Evolutionary conservation across 2,888 invertebrate genomes (phyloP), one percentile per base, ranked within the genome.

Genomic region (Leptopilina syphax): DNA sequence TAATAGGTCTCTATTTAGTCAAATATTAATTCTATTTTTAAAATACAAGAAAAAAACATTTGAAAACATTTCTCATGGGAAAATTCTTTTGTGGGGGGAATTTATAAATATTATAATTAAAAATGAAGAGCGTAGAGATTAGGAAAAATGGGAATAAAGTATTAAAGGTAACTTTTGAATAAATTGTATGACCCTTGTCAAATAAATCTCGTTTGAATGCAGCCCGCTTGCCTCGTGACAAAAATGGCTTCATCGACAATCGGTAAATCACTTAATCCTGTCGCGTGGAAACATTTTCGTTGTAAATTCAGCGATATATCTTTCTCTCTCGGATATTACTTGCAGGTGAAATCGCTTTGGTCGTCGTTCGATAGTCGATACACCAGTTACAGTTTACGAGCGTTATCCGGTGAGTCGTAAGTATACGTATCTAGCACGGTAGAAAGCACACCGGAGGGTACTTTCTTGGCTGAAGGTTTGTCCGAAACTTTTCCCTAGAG

Each of bases 401-500:
- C 57, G 73, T 73, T 73, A 73, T 73, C 73, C 73, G 57, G 18
- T 54, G 57, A 73, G 73, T 73, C 57, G 73, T 73, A 73, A 73
- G 73, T 73, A 50, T 50, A 73, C 57, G 50, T 73, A 73, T 57
- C 57, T 73, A 57, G 73, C 57, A 57, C 34, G 57, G 73, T 70
- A 34, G 24, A 73, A 57, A 73, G 73, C 73, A 73, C 73, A 73
- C 73, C 73, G 9, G 73, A 73, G 73, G 57, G 73, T 73, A 73
- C 73, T 73, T 73, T 73, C 73, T 57, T 57, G 34, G 73, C 57
- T 54, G 10, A 57, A 54, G 57, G 50, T 50, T 54, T 73, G 73
- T 57, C 73, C 76, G 70, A 18, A 78, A 78, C 65, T 78, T 78
- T 77, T 82, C 79, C 70, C 70, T 10, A 27, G 65, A 77, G 77